Evolutionary conservation across 2,113 vertebrate species (phyloP), one percentile per base, ranked within the genome.

Genomic region (Plecturocebus donacophilus): DNA sequence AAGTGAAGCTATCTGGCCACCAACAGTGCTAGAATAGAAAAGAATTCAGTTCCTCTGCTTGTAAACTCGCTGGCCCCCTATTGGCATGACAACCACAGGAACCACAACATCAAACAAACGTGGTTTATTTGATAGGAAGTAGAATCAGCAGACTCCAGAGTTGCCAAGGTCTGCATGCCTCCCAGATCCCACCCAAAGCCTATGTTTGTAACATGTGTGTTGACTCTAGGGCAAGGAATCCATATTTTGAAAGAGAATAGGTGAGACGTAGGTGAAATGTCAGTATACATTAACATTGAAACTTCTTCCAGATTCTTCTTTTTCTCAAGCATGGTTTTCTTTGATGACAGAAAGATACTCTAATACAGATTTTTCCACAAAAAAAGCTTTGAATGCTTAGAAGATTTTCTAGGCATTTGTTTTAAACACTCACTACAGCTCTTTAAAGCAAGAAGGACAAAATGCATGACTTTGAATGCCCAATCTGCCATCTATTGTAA

Each of bases 381-480:
- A 73, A 97, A 82, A 40, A 30, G 8, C 47, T 93, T 61, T 94
- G 73, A 83, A 77, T 86, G 35, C n/a, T 93, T 27, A 91, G 79
- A 90, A 80, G 9, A 92, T 79, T n/a, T 45, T 27, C 32, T 75
- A 35, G 1, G 16, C 9, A 38, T 95, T 83, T 70, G 42, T 93
- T 96, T 97, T 80, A 89, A 95, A 91, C 40, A 94, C n/a, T 94
- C 35, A 45, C 40, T 92, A 30, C 87, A 92, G 64, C n/a, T 96
- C 30, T 90, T 87, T 25, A 83, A 92, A 90, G 19, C 20, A 58
- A 82, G 77, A 68, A 83, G 42, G 14, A 79, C 20, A 54, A 86
- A 58, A 85, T 52, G 8, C 32, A 66, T 17, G 30, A 58, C 40
- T 93, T 58, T 25, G n/a, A 32, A n/a, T 32, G 13, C 2, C 61